Base-by-base conservation (phyloP, 1,140 invertebrate species). In the Lycorma delicatula region DNA sequence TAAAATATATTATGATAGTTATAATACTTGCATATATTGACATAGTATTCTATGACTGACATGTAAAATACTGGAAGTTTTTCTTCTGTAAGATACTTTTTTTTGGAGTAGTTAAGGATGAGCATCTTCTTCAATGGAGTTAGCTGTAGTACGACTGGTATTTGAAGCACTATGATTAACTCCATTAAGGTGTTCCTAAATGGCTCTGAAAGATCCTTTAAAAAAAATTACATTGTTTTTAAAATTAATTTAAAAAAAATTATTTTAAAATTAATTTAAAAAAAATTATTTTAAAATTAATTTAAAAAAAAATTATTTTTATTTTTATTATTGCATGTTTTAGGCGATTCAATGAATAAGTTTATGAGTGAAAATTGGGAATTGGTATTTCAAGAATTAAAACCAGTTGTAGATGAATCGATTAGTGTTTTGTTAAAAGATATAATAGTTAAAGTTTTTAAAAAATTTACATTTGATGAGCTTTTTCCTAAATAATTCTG, bases 291-390 rank as follows among this genome's bases (percentile, higher is more conserved):
- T 12, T 47, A 13, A 3, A 16, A 1, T 47, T 3, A 11, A 47
- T 3, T 20, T 12, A 22, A 16, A 12, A 11, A 22, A 3, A 4
- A 20, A 3, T 23, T 47, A 16, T 3, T 47, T 28, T 51, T 16
- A 27, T 44, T 22, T 59, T 25, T 22, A 56, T 51, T 46, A n/a
- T 38, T 7, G 3, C 20, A 9, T 11, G 16, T 67, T 67, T 1
- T 44, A 74, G 72, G 68, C n/a, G 56, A 67, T 16, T 64, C 71
- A 61, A 70, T 74, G 64, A 72, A 73, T 38, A 72, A 72, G 12
- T 82, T 86, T 66, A 68, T 86, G 1, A 83, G 82, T 60, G 76
- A 82, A 18, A 84, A 85, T 64, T 78, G 79, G 31, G 77, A 83
- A 18, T 66, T 79, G 0, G 74, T 85, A 1, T 84, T 84, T 63